Evolutionary conservation across 2,888 invertebrate species (phyloP).

Genomic region (Cryptosula pallasiana): DNA sequence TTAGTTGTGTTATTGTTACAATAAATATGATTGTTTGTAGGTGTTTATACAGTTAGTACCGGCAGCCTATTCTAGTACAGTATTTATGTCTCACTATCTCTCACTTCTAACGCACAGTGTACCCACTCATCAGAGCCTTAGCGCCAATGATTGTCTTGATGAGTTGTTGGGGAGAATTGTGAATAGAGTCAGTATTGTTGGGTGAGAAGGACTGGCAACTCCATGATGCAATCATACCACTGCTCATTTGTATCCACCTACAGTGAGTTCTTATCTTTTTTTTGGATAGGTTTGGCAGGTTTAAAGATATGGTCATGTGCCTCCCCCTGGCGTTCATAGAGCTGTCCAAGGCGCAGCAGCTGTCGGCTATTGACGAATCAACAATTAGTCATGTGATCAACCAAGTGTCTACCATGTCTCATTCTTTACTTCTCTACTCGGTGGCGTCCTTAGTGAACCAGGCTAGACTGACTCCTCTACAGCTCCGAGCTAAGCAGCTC

Average conservation of each 20-base stretch:
- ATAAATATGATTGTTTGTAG: too few species aligned
- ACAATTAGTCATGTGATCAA: not conserved
- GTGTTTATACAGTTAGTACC: slow-evolving; percentile 5
- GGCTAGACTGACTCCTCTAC: slow-evolving; percentile 1
- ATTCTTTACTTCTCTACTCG: slow-evolving; percentile 17
- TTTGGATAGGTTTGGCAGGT: slow-evolving; percentile 1
- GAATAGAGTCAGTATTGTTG: not conserved
- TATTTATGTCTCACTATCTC: slow-evolving; percentile 5
- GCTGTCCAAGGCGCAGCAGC: slow-evolving; percentile 7
- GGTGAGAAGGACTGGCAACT: too few species aligned
- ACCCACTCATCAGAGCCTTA: not conserved
- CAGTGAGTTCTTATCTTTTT: too few species aligned
- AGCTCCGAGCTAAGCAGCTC: slow-evolving; percentile 6
- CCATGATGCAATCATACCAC: too few species aligned
- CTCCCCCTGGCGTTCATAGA: slow-evolving; percentile 12
- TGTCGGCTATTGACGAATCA: slow-evolving; percentile 16
- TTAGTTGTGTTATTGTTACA: not conserved
- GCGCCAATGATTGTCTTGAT: slow-evolving; percentile 9
- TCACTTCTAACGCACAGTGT: slow-evolving; percentile 6
- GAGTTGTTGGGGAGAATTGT: slow-evolving; percentile 4
- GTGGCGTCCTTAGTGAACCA: slow-evolving; percentile 1
- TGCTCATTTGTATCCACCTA: too few species aligned
- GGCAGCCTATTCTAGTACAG: not conserved
- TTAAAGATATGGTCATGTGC: not conserved
- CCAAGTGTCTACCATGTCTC: not conserved